A percentile compares a stretch with the other conserved stretches of the same genome.
phyloP scores from a whole-genome alignment of 2,888 invertebrate species.

The Tipula confusa region DNA sequence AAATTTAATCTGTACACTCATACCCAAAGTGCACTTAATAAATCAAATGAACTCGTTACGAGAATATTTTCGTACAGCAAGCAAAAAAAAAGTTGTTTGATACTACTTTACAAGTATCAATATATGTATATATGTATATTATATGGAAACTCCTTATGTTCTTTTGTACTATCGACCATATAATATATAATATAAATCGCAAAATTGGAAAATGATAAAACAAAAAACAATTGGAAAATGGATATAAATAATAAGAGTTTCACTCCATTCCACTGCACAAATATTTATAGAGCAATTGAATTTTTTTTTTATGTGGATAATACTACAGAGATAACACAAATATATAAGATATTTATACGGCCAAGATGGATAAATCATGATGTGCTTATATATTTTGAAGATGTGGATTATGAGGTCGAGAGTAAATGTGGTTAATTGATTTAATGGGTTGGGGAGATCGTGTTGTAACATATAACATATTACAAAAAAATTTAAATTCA shows the following conservation, averaged over 20 bases:
- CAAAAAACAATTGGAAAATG: neutral
- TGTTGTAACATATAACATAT: too few relatives aligned
- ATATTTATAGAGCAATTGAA: slow-evolving; percentile 25
- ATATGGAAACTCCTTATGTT: neutral
- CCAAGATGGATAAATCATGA: slow-evolving; percentile 1
- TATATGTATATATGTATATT: neutral
- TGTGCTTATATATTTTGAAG: neutral
- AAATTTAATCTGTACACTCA: neutral
- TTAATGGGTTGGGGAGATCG: neutral
- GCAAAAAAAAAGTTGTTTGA: neutral
- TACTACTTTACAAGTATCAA: neutral
- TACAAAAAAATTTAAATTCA: too few relatives aligned
- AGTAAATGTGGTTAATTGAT: neutral
- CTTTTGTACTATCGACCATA: neutral
- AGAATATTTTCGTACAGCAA: neutral
- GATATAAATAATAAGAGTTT: slow-evolving; percentile 9
- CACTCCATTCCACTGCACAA: neutral
- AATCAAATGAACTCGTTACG: neutral
- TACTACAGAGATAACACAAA: slow-evolving; percentile 12
- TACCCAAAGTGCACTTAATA: neutral
- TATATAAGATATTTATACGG: slow-evolving; percentile 3
- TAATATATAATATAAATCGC: neutral
- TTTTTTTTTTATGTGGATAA: neutral
- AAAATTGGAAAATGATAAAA: neutral
- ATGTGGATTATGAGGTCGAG: neutral